Conservation (phyloP, 2,113 vertebrate genomes). For the Xyliphius kryptos region DNA sequence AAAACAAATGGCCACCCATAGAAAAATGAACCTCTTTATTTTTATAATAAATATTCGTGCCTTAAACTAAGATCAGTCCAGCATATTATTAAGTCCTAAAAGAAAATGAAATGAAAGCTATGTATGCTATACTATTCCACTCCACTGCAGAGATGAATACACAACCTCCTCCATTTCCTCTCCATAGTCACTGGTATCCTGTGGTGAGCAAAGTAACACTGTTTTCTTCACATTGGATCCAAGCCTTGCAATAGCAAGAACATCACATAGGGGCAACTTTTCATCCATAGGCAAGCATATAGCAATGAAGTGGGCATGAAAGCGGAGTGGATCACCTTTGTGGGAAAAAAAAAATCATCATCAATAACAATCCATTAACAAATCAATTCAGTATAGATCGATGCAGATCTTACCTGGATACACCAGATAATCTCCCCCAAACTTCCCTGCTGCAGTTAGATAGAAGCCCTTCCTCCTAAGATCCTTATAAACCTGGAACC, state of each 20-base stretch:
- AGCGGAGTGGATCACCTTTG: slow-evolving; percentile 82
- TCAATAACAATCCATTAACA: too few species aligned
- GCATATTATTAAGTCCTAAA: too few species aligned
- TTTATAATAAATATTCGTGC: too few species aligned
- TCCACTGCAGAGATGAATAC: slow-evolving; percentile 82
- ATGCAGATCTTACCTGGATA: slow-evolving; percentile 71
- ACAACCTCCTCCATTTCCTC: slow-evolving; percentile 51
- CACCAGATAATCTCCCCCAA: slow-evolving; percentile 84
- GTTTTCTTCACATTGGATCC: slow-evolving; percentile 82
- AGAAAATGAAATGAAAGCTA: too few species aligned
- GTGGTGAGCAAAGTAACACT: slow-evolving; percentile 70
- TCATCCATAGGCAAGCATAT: slow-evolving; percentile 63
- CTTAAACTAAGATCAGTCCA: too few species aligned
- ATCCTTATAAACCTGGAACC: slow-evolving; percentile 74
- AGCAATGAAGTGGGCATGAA: slow-evolving; percentile 82
- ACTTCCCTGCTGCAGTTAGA: slow-evolving; percentile 79
- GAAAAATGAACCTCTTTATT: too few species aligned
- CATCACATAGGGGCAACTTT: slow-evolving; percentile 57
- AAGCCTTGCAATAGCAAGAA: slow-evolving; percentile 71
- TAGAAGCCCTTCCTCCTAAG: slow-evolving; percentile 74
- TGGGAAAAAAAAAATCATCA: not conserved
- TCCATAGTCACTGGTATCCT: not conserved
- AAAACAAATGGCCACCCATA: too few species aligned
- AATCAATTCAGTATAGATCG: too few species aligned
- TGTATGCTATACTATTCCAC: slow-evolving; percentile 59